Evolutionary conservation across 1,140 invertebrate genomes (phyloP), one percentile per base, ranked within the genome.

Genomic region (Drosophila navojoa): DNA sequence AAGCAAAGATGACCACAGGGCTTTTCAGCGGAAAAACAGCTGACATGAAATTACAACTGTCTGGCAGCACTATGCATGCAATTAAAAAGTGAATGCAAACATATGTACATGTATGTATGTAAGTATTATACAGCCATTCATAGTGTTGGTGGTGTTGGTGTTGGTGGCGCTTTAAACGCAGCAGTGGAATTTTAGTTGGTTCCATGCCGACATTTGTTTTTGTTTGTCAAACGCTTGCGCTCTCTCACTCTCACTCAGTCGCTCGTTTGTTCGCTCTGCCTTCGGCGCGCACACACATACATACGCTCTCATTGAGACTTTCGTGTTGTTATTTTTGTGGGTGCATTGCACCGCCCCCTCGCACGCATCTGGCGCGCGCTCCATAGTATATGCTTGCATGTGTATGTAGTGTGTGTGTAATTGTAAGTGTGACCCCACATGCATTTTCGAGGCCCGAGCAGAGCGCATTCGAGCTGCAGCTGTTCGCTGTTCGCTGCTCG

Each of bases 271-370:
- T 15, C 42, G 19, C 15, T 52, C 52, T 16, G 19, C 49, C 44
- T 42, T 47, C 13, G 25, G 29, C 27, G 10, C 60, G 10, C 29
- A 42, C 11, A 42, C 52, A 32, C 32, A 42, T 57, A 61, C 71
- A 60, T 40, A 79, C 38, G 45, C 57, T 66, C 77, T 80, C 73
- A 77, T 87, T 85, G 74, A 75, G 81, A 79, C 59, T 57, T 68
- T 80, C 27, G 67, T 73, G 45, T 55, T 73, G 55, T 64, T 73
- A 54, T 75, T 71, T 76, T 81, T 71, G 79, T 79, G 84, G 77
- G 82, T 87, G 79, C 82, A 84, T 70, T 87, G 82, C 64, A 81
- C 79, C 73, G 71, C 76, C 67, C 78, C 76, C 77, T 54, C 62
- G 16, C 66, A 77, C 71, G 70, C 74, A 79, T 68, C 55, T 64